These are phyloP conservation scores for Epizoanthus rinbou DNA, from an alignment of 92 coral and sea anemone species.

Conservation along the genomic window DNA sequence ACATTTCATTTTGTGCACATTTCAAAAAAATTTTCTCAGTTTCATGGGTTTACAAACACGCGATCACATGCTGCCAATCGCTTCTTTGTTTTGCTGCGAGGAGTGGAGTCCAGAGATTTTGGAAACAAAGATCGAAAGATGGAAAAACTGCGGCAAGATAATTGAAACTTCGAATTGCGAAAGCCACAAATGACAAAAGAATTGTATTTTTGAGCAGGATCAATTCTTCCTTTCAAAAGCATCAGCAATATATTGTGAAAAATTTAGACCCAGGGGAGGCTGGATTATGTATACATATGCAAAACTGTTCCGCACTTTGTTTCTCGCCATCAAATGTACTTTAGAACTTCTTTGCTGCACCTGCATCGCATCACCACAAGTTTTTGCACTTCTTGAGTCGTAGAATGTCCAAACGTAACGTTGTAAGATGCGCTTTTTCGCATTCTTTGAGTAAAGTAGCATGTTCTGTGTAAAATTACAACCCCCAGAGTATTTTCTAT, in stretches of 20 bases:
- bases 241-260: background rate
- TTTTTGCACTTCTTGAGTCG: background rate
- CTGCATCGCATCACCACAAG: background rate
- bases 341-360: background rate
- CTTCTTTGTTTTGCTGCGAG: conserved; percentile 24
- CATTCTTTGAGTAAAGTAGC: background rate
- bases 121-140: conserved; percentile 20
- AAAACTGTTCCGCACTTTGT: conserved; percentile 29
- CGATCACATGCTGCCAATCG: background rate
- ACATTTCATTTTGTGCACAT: background rate
- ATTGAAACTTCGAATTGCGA: conserved; percentile 1
- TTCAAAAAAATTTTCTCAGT: conserved; percentile 16
- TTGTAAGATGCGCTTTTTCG: background rate
- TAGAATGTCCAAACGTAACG: background rate
- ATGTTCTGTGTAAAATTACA: conserved; percentile 4
- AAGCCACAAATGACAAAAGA: background rate
- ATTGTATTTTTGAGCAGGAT: background rate
- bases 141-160: conserved; percentile 24
- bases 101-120: background rate
- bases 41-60: conserved; percentile 34
- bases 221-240: conserved; percentile 19
- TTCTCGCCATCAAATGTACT: conserved; percentile 26
- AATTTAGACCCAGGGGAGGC: conserved; percentile 29
- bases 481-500: conserved; percentile 24
- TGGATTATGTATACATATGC: conserved; percentile 17